Evolutionary conservation across 2,797 vertebrate species (phyloP), one percentile per base, ranked within the genome.

Genomic region (Etheostoma nigrum): DNA sequence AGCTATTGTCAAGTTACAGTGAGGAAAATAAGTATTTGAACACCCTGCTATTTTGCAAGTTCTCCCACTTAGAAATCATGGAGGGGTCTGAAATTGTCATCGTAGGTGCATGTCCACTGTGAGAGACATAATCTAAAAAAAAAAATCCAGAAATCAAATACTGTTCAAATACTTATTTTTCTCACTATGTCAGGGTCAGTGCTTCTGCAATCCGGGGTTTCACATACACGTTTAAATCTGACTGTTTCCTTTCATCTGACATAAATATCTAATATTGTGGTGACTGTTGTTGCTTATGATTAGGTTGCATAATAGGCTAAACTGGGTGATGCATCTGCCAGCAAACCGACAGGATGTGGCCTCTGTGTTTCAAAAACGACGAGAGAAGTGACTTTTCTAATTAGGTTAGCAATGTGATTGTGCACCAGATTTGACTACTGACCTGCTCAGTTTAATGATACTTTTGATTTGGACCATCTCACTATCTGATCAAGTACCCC

Each of bases 261-360:
- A 0, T 5, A 2, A 8, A 54, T 0, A 5, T 48, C 2, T 33
- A 18, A 2, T 16, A 19, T 4, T 47, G 23, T 13, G 10, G 9
- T 62, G 14, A 23, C 0, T 14, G 2, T 8, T 21, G 6, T 36
- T 33, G 16, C n/a, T 9, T 51, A 13, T 62, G 25, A 44, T 23
- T 19, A 7, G 14, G 18, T 70, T 78, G 49, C 67, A 19, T 12
- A 74, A 47, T 19, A 49, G 3, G 47, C 49, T 27, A 40, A 48
- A 8, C 8, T 58, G 36, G 48, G 18, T 18, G 14, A 48, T 40
- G 14, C 16, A 3, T 11, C 18, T 61, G 57, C 72, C 11, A 18
- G 1, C 12, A 4, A 47, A 57, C 30, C 67, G 36, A 69, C 64
- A 81, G 74, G 77, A 74, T 67, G 68, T 72, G 63, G 45, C 49